phyloP scores from a whole-genome alignment of 2,888 invertebrate genomes.

The Alcis repandata region DNA sequence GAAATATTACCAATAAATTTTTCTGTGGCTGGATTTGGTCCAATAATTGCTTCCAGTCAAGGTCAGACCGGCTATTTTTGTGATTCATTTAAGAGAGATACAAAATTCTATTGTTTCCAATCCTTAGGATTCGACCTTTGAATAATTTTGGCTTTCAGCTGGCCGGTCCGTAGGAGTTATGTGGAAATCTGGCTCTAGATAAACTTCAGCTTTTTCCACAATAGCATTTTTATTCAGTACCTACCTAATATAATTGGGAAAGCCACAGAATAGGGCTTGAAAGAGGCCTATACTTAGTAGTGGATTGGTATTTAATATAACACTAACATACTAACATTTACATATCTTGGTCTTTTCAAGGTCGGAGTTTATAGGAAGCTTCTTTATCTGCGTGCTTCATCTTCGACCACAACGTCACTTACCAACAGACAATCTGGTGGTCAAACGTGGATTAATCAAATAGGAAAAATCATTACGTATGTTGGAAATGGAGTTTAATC shows the following conservation, averaged over 20 bases:
- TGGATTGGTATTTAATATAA: too few species aligned
- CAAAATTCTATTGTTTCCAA: slow-evolving; percentile 44
- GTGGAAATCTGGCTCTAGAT: slow-evolving; percentile 35
- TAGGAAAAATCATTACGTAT: too few species aligned
- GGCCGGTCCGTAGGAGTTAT: slow-evolving; percentile 34
- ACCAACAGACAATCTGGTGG: too few species aligned
- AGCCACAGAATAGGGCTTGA: too few species aligned
- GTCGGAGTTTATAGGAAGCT: too few species aligned
- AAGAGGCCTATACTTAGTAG: too few species aligned
- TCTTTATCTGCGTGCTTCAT: too few species aligned
- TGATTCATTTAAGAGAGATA: slow-evolving; percentile 43
- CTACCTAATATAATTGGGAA: background rate
- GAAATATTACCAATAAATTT: slow-evolving; percentile 16
- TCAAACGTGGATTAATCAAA: too few species aligned
- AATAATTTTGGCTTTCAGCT: slow-evolving; percentile 44
- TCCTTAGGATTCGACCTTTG: slow-evolving; percentile 40
- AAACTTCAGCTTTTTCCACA: slow-evolving; percentile 24
- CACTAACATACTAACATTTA: too few species aligned
- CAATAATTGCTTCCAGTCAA: slow-evolving; percentile 30
- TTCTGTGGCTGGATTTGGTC: slow-evolving; percentile 5
- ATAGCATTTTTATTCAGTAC: slow-evolving; percentile 6
- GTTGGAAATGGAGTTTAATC: too few species aligned
- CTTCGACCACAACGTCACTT: too few species aligned
- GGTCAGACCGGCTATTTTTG: slow-evolving; percentile 37
- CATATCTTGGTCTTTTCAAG: too few species aligned